Percentiles rank a stretch among this genome's conserved stretches.
Conservation (phyloP, 2,888 invertebrate species). For the Neoscelio sp. region DNA sequence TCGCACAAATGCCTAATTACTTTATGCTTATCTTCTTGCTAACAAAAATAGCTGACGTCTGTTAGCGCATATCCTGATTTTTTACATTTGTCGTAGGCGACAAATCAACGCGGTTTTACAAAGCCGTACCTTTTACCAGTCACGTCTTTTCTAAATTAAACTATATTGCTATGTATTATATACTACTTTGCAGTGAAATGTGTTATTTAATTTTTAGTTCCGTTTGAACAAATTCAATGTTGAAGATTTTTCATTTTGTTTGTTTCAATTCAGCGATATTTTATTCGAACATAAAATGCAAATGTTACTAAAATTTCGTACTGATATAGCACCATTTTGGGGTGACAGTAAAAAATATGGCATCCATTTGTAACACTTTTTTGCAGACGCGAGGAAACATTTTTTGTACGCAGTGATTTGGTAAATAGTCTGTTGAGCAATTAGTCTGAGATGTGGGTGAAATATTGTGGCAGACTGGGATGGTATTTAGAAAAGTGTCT, state of each 20-base stretch:
- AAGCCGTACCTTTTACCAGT: conserved; percentile 12
- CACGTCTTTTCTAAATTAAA: conserved; percentile 4
- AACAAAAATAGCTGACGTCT: conserved; percentile 65
- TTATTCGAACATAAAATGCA: too few relatives aligned
- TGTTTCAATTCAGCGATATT: too few relatives aligned
- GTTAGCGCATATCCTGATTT: conserved; percentile 58
- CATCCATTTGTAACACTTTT: conserved; percentile 59
- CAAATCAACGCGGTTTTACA: conserved; percentile 47
- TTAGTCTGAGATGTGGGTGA: conserved; percentile 61
- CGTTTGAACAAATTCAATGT: too few relatives aligned
- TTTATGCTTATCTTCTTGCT: conserved; percentile 66
- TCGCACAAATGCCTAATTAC: conserved; percentile 74
- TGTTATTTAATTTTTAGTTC: neutral
- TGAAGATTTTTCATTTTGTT: too few relatives aligned
- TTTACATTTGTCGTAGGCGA: conserved; percentile 46
- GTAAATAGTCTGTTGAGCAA: conserved; percentile 62
- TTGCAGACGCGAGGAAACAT: conserved; percentile 26
- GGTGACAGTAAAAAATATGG: conserved; percentile 29
- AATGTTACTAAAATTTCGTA: neutral
- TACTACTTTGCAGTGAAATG: too few relatives aligned
- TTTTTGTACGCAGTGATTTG: conserved; percentile 53
- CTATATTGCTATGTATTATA: neutral
- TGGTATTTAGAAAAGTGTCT: conserved; percentile 56
- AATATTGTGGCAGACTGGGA: conserved; percentile 46
- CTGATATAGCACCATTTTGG: conserved; percentile 10